Conservation (phyloP, 2,888 invertebrate genomes). For the Ophion obscuratus region DNA sequence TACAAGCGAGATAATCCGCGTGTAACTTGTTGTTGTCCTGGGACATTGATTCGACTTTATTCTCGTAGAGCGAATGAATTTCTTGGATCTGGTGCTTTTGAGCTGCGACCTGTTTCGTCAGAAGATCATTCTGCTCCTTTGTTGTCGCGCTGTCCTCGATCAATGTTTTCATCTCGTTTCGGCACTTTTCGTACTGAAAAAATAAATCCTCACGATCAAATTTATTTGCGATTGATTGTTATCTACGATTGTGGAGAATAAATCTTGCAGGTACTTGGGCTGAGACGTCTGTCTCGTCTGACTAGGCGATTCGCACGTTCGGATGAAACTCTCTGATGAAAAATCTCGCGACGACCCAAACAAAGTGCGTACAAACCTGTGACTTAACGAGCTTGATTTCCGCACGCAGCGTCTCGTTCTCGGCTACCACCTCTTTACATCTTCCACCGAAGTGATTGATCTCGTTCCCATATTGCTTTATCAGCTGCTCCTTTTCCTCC, state of each 20-base stretch:
- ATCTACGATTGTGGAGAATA: too few species aligned
- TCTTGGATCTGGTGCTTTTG: slow-evolving; percentile 91
- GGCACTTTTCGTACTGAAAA: slow-evolving; percentile 79
- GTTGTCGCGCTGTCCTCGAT: slow-evolving; percentile 78
- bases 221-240: too few species aligned
- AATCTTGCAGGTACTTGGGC: too few species aligned
- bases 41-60: slow-evolving; percentile 88
- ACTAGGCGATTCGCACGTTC: too few species aligned
- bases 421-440: slow-evolving; percentile 88
- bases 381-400: slow-evolving; percentile 85
- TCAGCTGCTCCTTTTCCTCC: slow-evolving; percentile 90
- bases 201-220: slow-evolving; percentile 6
- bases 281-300: too few species aligned
- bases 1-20: slow-evolving; percentile 87
- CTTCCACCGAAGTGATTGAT: slow-evolving; percentile 90
- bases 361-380: slow-evolving; percentile 75
- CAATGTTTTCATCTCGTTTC: slow-evolving; percentile 78
- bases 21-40: slow-evolving; percentile 88
- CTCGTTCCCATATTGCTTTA: slow-evolving; percentile 89
- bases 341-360: too few species aligned
- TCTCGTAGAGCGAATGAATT: slow-evolving; percentile 90
- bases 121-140: slow-evolving; percentile 83
- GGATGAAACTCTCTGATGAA: too few species aligned
- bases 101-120: slow-evolving; percentile 88
- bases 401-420: slow-evolving; percentile 88